Base-by-base conservation (phyloP, 2,797 vertebrate species). In the Acestrorhynchus altus region DNA sequence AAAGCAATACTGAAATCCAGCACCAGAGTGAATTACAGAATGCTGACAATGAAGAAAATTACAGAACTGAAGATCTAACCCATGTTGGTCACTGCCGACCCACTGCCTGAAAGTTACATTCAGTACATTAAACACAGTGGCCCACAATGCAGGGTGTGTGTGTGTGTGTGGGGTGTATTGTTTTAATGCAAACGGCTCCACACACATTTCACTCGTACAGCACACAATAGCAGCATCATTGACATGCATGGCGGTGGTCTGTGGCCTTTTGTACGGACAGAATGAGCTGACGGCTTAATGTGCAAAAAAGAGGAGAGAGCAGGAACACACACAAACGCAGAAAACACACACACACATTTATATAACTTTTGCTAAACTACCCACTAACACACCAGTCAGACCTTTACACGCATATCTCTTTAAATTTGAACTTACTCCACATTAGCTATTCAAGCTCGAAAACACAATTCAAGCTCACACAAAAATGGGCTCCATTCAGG, bases 161-260 rank as follows among this genome's bases (percentile, higher is more conserved):
- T 35, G 31, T 2, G 31, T 2, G 31, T 6, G 6, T 46, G 49
- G 71, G 78, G 49, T 77, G 72, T 76, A 83, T 89, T 88, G 89
- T 91, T 86, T 88, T 87, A 85, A 81, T 78, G 85, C 67, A 31
- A 86, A 89, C 77, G 9, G 82, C 74, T 82, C 82, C 74, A 86
- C 87, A 81, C 87, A 90, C 82, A 87, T 88, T 88, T 87, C 82
- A 86, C 81, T 89, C 86, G 83, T 80, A 83, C 72, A 76, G 16
- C 51, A 69, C 80, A 91, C 89, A 92, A 91, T 78, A 65, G 85
- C n/a, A 67, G 65, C 44, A 68, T 88, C 83, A 93, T 92, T 92
- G 89, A 90, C 86, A 93, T 92, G 89, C 90, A 90, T 67, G 72
- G 13, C 84, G 69, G 83, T 74, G 81, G 86, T 84, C 81, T 65